Percentiles rank a stretch among this genome's conserved stretches.
Conservation (phyloP, 2,113 vertebrate genomes). For the Thunnus thynnus region DNA sequence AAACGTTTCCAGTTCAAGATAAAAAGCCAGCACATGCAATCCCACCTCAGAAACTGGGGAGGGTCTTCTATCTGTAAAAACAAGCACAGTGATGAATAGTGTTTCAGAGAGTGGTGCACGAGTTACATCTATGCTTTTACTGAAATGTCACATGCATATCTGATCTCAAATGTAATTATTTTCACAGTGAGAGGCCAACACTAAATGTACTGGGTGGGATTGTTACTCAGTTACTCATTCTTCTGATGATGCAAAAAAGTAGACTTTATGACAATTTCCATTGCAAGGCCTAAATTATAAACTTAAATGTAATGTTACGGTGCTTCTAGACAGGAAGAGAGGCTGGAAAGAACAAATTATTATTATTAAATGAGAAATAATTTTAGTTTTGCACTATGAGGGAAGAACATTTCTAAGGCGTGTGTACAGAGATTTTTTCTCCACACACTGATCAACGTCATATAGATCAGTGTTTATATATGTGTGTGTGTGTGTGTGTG, state of each 20-base stretch:
- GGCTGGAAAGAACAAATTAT: slow-evolving; percentile 41
- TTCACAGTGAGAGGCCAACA: slow-evolving; percentile 67
- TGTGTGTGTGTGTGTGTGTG: no score
- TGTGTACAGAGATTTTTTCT: not conserved
- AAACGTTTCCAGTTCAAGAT: not conserved
- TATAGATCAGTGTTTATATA: not conserved
- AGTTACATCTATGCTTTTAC: slow-evolving; percentile 80
- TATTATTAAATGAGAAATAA: slow-evolving; percentile 28
- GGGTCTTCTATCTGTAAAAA: slow-evolving; percentile 47
- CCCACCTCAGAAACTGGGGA: slow-evolving; percentile 33
- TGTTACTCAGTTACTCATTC: slow-evolving; percentile 60
- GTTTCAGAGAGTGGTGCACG: slow-evolving; percentile 37
- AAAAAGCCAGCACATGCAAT: slow-evolving; percentile 13
- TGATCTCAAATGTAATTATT: slow-evolving; percentile 79
- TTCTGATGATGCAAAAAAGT: slow-evolving; percentile 67
- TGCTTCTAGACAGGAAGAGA: slow-evolving; percentile 51
- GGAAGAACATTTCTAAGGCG: slow-evolving; percentile 2
- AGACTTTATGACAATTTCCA: slow-evolving; percentile 52
- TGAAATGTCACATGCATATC: slow-evolving; percentile 83
- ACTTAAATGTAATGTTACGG: slow-evolving; percentile 62
- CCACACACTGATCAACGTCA: not conserved
- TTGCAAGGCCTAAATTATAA: slow-evolving; percentile 61
- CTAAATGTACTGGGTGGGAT: slow-evolving; percentile 72
- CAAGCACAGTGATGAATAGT: slow-evolving; percentile 28
- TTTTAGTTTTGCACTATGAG: slow-evolving; percentile 3